Conservation (phyloP, 2,113 vertebrate genomes). For the pig (Sus scrofa) region T2T-Sscrofa CM000812.6:110089001-110089500, state of each 20-base stretch:
- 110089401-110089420: neutral
- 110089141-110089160: neutral
- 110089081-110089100: neutral
- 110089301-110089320: neutral
- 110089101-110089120: neutral
- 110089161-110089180: neutral
- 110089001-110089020: neutral
- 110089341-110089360: neutral
- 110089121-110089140: neutral
- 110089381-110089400: neutral
- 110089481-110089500: neutral
- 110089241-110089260: neutral
- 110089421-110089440: neutral
- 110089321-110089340: neutral
- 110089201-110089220: neutral
- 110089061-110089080: neutral
- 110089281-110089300: neutral
- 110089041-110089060: neutral
- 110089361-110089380: neutral
- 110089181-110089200: neutral
- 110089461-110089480: no score
- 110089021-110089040: neutral
- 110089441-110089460: neutral
- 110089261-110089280: neutral
- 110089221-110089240: neutral